Conservation (phyloP, 2,113 vertebrate species). For the Actenoides hombroni region DNA sequence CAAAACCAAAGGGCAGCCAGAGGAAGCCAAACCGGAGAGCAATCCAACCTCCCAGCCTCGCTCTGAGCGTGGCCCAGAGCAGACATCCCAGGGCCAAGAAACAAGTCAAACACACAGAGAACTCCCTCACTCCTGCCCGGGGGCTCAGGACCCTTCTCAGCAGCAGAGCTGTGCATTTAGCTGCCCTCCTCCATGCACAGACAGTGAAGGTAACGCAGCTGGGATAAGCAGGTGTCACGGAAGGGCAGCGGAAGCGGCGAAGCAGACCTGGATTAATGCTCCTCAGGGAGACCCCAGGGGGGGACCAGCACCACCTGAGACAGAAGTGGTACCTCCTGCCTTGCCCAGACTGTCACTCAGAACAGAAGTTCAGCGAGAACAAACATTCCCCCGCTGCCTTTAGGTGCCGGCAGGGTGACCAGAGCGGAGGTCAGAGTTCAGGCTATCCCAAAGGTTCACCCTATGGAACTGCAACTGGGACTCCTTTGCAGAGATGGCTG, state of each 20-base stretch:
- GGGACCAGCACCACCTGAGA: not conserved
- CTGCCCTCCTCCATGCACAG: not conserved
- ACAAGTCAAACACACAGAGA: not conserved
- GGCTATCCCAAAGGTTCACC: not conserved
- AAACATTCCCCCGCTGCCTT: rapidly evolving
- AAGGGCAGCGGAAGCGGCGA: not conserved
- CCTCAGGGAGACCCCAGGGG: not conserved
- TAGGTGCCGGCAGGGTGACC: not conserved
- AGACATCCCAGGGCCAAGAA: not conserved
- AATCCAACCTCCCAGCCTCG: not conserved
- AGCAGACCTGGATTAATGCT: not conserved
- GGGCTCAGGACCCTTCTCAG: not conserved
- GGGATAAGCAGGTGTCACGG: not conserved
- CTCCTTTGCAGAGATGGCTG: not conserved
- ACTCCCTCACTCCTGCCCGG: not conserved
- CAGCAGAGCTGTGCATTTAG: not conserved
- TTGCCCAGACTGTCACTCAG: not conserved
- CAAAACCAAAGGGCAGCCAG: not conserved
- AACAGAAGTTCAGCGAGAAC: not conserved
- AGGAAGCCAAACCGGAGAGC: not conserved
- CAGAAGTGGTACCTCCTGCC: not conserved
- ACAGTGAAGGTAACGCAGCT: rapidly evolving
- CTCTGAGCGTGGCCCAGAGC: not conserved
- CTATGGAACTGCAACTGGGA: rapidly evolving
- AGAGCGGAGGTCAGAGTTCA: not conserved